phyloP scores from a whole-genome alignment of 2,888 invertebrate genomes.

The Megamerina dolium region DNA sequence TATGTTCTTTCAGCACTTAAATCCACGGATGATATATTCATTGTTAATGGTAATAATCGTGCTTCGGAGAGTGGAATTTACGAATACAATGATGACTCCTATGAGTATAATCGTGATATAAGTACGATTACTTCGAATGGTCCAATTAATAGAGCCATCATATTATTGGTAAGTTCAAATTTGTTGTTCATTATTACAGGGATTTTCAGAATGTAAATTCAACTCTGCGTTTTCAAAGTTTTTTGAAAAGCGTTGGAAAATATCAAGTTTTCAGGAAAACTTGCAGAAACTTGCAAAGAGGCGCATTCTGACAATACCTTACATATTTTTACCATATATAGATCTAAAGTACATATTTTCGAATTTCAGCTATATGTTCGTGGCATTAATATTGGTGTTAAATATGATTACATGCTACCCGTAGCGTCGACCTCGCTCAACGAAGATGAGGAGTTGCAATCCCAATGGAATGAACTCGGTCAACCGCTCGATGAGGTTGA shows the following conservation, averaged over 20 bases:
- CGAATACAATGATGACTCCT: conserved; percentile 70
- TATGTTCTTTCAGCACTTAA: conserved; percentile 59
- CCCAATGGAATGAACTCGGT: conserved; percentile 40
- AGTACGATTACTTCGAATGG: conserved; percentile 32
- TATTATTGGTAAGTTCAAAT: conserved; percentile 32
- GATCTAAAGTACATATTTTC: neutral
- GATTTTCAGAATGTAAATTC: neutral
- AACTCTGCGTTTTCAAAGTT: neutral
- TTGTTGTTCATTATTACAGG: neutral
- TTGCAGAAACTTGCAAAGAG: no score
- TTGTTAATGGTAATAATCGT: conserved; percentile 77
- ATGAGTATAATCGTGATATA: conserved; percentile 64
- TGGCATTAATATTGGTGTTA: conserved; percentile 75
- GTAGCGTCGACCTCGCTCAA: conserved; percentile 47
- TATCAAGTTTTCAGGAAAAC: neutral
- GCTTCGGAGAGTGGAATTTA: conserved; percentile 65
- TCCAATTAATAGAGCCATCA: conserved; percentile 31
- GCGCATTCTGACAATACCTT: no score
- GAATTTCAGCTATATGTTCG: conserved; percentile 66
- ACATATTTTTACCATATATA: no score
- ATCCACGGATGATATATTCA: conserved; percentile 66
- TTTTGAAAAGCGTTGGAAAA: neutral
- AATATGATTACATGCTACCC: conserved; percentile 80
- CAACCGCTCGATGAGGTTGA: conserved; percentile 36
- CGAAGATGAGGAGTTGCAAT: conserved; percentile 45